A percentile compares a stretch with the other conserved stretches of the same genome.
Conservation (phyloP, 1,140 invertebrate species). For the Drosophila tropicalis region DNA sequence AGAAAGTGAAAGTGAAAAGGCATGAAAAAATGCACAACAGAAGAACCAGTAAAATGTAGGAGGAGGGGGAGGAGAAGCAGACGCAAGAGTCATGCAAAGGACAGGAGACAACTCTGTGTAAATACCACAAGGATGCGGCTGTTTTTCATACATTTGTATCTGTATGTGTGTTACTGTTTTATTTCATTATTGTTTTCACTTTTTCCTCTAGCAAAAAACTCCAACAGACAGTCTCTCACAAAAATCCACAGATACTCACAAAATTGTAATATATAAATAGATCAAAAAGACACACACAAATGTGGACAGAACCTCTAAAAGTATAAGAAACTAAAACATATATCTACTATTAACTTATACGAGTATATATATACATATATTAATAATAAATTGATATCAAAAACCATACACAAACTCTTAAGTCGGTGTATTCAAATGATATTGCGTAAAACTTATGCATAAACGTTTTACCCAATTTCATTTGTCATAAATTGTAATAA, state of each 20-base stretch:
- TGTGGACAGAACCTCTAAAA: not conserved
- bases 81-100: conserved; percentile 22
- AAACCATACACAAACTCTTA: not conserved
- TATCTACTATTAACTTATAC: conserved; percentile 22
- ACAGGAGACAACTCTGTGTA: conserved; percentile 53
- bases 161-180: conserved; percentile 31
- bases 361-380: not conserved
- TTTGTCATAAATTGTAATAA: conserved; percentile 51
- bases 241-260: conserved; percentile 6
- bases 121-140: conserved; percentile 64
- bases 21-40: conserved; percentile 59
- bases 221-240: conserved; percentile 8
- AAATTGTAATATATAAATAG: conserved; percentile 18
- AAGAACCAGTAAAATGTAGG: conserved; percentile 1
- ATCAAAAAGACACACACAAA: not conserved
- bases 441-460: not conserved
- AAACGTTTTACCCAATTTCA: conserved; percentile 13
- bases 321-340: not conserved
- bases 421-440: conserved; percentile 13
- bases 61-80: conserved; percentile 1
- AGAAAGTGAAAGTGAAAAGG: conserved; percentile 55
- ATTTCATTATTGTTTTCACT: conserved; percentile 56
- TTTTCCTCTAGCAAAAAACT: conserved; percentile 7
- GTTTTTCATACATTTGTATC: not conserved
- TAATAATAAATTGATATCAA: not conserved